phyloP scores from a whole-genome alignment of 2,888 invertebrate genomes.

The Philopedon plagiatum region DNA sequence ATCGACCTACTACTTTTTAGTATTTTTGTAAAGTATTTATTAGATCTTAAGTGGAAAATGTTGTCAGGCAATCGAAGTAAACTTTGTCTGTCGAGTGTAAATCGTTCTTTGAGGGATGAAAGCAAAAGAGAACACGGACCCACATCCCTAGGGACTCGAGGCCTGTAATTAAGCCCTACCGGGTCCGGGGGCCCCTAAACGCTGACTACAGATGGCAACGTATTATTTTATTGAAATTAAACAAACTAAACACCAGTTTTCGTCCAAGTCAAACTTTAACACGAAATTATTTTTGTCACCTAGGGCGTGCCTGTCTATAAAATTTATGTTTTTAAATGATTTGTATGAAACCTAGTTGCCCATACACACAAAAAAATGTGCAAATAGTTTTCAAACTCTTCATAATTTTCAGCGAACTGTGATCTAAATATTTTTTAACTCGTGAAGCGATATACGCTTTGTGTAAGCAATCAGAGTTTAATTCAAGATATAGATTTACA shows the following conservation, averaged over 20 bases:
- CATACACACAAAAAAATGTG: no score
- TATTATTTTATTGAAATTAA: constrained; percentile 50
- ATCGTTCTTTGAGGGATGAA: constrained; percentile 48
- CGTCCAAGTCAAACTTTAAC: constrained; percentile 10
- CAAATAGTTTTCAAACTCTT: no score
- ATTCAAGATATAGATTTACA: constrained; percentile 28
- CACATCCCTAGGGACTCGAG: constrained; percentile 66
- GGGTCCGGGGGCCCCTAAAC: constrained; percentile 51
- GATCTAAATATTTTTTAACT: no score
- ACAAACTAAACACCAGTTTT: constrained; percentile 39
- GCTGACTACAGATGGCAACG: constrained; percentile 48
- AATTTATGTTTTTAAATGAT: no score
- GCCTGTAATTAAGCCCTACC: constrained; percentile 68
- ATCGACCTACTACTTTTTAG: no score
- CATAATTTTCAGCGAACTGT: no score
- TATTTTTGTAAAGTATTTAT: neutral
- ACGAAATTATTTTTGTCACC: constrained; percentile 5
- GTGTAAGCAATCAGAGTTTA: constrained; percentile 21
- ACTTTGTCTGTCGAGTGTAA: constrained; percentile 44
- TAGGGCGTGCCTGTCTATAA: neutral
- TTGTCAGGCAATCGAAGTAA: constrained; percentile 20
- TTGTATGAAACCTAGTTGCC: no score
- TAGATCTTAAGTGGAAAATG: neutral
- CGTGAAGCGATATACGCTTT: neutral
- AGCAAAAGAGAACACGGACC: constrained; percentile 61